Conservation (phyloP, 2,113 vertebrate species). For the Acinonyx jubatus region DNA sequence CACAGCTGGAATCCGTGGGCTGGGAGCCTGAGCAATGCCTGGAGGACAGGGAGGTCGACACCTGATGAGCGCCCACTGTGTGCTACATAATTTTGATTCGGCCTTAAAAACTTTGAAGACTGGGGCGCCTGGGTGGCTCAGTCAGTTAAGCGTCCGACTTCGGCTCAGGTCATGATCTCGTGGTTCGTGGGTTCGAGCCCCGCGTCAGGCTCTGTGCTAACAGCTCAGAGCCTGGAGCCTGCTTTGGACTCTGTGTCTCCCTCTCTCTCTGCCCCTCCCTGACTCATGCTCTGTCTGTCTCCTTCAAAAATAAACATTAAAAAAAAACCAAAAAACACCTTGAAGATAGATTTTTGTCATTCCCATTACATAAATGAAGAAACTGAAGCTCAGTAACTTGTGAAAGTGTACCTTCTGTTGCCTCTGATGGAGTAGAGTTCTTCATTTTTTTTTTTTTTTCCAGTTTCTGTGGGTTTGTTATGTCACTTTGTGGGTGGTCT, state of each 20-base stretch:
- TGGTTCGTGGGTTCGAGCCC: too few relatives aligned
- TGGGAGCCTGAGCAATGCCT: not conserved
- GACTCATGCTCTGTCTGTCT: too few relatives aligned
- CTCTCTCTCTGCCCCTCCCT: too few relatives aligned
- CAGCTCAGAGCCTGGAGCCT: too few relatives aligned
- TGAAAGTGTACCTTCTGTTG: not conserved
- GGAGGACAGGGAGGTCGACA: not conserved
- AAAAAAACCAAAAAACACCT: not conserved
- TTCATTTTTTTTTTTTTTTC: not conserved
- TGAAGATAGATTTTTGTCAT: slow-evolving; percentile 17
- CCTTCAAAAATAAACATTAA: too few relatives aligned
- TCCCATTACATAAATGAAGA: not conserved
- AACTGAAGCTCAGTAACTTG: not conserved
- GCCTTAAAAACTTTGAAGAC: not conserved
- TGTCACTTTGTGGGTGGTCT: not conserved
- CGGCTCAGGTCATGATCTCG: too few relatives aligned
- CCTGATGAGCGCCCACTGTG: not conserved
- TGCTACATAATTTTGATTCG: not conserved
- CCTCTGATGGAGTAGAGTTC: not conserved
- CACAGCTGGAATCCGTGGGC: not conserved
- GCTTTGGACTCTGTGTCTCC: too few relatives aligned
- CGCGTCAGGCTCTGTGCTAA: too few relatives aligned
- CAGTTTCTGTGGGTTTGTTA: not conserved
- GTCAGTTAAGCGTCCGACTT: too few relatives aligned
- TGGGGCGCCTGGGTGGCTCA: not conserved